Evolutionary conservation across 2,797 vertebrate species (phyloP).

Genomic region (Mus caroli): DNA sequence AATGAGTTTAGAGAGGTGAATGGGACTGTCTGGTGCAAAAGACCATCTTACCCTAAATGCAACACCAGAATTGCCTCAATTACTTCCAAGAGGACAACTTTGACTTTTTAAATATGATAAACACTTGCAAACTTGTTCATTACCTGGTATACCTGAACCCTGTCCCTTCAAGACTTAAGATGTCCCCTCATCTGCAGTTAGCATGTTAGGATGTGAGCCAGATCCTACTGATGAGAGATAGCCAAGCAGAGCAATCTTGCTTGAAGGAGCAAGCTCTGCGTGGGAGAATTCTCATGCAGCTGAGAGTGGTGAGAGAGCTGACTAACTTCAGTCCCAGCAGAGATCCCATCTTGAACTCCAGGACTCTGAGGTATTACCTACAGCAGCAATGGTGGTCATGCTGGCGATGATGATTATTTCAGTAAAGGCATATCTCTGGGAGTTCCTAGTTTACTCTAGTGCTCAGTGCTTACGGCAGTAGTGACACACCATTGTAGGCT

Average conservation of each 20-base stretch:
- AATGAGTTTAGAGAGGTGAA: not conserved
- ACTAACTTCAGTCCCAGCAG: not conserved
- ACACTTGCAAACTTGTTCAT: not conserved
- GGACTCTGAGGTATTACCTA: not conserved
- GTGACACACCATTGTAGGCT: not conserved
- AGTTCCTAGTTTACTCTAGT: not conserved
- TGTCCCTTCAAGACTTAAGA: not conserved
- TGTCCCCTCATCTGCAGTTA: not conserved
- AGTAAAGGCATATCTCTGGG: not conserved
- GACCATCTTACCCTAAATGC: not conserved
- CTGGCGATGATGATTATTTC: not conserved
- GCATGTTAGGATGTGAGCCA: not conserved
- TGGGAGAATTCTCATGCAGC: not conserved
- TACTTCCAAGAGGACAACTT: not conserved
- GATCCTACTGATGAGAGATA: not conserved
- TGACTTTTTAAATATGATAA: slow-evolving; percentile 38
- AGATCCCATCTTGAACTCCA: not conserved
- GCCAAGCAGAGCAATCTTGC: not conserved
- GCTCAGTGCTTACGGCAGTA: not conserved
- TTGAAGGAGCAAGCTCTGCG: not conserved
- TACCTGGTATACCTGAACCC: not conserved
- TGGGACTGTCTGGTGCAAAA: not conserved
- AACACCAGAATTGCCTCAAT: not conserved
- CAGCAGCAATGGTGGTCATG: not conserved
- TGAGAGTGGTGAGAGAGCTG: not conserved